Base-by-base conservation (phyloP, 2,888 invertebrate genomes). In the Euplagia quadripunctaria region DNA sequence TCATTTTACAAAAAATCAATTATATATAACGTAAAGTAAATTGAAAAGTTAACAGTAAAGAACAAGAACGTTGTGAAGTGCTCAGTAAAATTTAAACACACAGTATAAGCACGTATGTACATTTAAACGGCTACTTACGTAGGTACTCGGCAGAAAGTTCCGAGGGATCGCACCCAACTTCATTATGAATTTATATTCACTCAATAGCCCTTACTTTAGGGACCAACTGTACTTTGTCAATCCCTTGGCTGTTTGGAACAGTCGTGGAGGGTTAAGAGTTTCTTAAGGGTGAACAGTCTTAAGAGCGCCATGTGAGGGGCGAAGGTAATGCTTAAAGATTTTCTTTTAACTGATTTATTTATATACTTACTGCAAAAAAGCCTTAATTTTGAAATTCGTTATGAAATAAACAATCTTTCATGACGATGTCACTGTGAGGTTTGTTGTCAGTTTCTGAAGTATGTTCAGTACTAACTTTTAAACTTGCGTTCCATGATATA, bases 181-280 rank as follows among this genome's bases (percentile, higher is more conserved):
- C 91, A 91, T 94, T 91, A 93, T 89, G 85, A 88, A 94, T 94
- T 93, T 91, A 93, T 90, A 92, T 92, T 93, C 93, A 90, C 91
- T 93, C 93, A 91, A 92, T 91, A 89, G 85, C 82, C 83, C 85
- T 87, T 87, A 86, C 86, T 87, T 84, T 83, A 74, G 83, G 83
- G 79, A 85, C 84, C 76, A 80, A 72, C 80, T 83, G 85, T 83
- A 85, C 85, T 89, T 89, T 90, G 88, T 88, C 87, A 89, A 87
- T 87, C 86, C 85, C 83, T 84, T 80, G 79, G 81, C 82, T 82
- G 85, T 84, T 86, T 73, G 73, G 71, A 82, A 82, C 79, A 80
- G 78, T 85, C 78, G 43, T 64, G 70, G 61, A 72, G 71, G 55
- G 66, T 70, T 77, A 73, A 71, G 55, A 67, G 74, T 64, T 72